A percentile compares a stretch with the other conserved stretches of the same genome.
phyloP scores from a whole-genome alignment of 2,888 invertebrate genomes.

The Cosmorhoe ocellata region DNA sequence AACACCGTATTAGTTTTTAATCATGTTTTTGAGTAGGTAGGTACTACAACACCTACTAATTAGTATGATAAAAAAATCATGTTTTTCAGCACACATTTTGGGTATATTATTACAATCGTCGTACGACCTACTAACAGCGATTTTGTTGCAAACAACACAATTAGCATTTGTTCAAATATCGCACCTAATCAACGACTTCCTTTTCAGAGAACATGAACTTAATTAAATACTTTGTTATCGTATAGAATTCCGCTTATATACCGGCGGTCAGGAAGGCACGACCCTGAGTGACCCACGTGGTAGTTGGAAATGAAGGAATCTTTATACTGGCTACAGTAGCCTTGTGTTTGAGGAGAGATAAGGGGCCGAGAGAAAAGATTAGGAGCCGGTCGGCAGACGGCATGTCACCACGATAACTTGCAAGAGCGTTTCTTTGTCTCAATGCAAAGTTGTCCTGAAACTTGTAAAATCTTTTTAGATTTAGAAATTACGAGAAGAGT shows the following conservation, averaged over 20 bases:
- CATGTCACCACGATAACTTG: slow-evolving; percentile 72
- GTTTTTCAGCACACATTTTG: background rate
- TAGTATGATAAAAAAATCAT: slow-evolving; percentile 7
- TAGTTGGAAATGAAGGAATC: slow-evolving; percentile 66
- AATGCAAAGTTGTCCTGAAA: background rate
- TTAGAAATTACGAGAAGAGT: no score
- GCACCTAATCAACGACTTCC: slow-evolving; percentile 50
- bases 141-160: slow-evolving; percentile 18
- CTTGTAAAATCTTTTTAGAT: slow-evolving; percentile 11
- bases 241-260: slow-evolving; percentile 32
- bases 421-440: slow-evolving; percentile 34
- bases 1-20: slow-evolving; percentile 4
- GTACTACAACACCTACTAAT: background rate
- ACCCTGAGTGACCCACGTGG: slow-evolving; percentile 60
- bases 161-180: slow-evolving; percentile 15
- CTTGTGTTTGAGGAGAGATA: slow-evolving; percentile 49
- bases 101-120: background rate
- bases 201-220: slow-evolving; percentile 53
- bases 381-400: slow-evolving; percentile 64
- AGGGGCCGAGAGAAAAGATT: no score
- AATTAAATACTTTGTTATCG: slow-evolving; percentile 66
- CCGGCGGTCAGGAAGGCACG: slow-evolving; percentile 62
- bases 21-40: background rate
- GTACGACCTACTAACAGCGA: slow-evolving; percentile 3
- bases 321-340: slow-evolving; percentile 47